Evolutionary conservation across 2,113 vertebrate genomes (phyloP).

Genomic region (Alouatta palliata): DNA sequence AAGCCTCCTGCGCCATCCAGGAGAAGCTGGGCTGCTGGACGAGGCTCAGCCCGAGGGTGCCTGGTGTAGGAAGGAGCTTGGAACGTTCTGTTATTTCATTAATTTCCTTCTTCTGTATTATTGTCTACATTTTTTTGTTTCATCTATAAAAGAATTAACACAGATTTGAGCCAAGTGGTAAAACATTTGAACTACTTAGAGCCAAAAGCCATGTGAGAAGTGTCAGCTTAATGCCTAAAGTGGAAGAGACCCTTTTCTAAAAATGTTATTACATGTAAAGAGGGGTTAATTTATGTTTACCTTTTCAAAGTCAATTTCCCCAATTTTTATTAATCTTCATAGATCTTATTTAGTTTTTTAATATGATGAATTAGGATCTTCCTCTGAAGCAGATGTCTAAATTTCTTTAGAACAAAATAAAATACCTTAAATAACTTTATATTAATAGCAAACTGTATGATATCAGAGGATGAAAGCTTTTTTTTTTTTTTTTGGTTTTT

Average conservation of each 20-base stretch:
- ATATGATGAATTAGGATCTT: background rate
- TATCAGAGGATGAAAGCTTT: background rate
- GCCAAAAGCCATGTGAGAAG: background rate
- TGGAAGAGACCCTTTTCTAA: background rate
- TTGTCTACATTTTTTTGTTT: background rate
- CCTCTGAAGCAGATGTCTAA: background rate
- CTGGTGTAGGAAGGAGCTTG: background rate
- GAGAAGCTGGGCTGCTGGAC: rapidly evolving
- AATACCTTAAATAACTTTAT: background rate
- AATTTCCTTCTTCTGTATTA: background rate
- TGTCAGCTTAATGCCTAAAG: background rate
- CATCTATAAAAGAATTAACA: background rate
- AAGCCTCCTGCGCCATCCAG: rapidly evolving
- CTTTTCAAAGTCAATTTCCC: background rate
- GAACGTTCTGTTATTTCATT: background rate
- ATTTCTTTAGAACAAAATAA: slow-evolving; percentile 8
- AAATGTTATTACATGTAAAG: background rate
- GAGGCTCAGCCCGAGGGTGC: too few relatives aligned
- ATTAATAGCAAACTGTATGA: background rate
- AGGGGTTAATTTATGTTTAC: background rate
- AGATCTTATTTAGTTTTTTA: background rate
- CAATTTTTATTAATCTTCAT: background rate
- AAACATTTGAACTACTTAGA: background rate
- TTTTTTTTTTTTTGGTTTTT: background rate
- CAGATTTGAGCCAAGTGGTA: background rate